phyloP scores from a whole-genome alignment of 1,140 invertebrate species.

The Epicauta chinensis region DNA sequence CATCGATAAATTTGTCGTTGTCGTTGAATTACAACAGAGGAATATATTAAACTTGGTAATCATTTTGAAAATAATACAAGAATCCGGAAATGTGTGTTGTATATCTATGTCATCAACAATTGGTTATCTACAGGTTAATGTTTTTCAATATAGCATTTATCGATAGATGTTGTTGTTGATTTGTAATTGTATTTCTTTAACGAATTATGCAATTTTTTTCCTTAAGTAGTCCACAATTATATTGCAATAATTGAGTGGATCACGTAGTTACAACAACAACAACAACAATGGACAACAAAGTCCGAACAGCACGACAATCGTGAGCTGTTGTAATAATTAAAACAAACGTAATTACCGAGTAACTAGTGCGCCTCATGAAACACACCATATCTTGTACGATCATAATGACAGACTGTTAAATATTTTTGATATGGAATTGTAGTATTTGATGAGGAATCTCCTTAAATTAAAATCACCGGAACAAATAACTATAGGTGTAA shows the following conservation, averaged over 20 bases:
- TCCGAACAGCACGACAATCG: conserved; percentile 13
- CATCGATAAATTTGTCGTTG: conserved; percentile 30
- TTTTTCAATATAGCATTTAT: too few relatives aligned
- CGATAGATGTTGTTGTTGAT: too few relatives aligned
- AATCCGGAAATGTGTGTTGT: conserved; percentile 28
- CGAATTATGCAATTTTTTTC: conserved; percentile 7
- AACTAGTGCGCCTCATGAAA: conserved; percentile 1
- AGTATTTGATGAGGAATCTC: too few relatives aligned
- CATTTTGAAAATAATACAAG: conserved; percentile 20
- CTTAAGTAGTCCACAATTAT: conserved; percentile 11
- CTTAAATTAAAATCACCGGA: too few relatives aligned
- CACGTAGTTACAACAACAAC: conserved; percentile 5
- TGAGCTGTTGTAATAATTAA: conserved; percentile 15
- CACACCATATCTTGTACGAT: too few relatives aligned
- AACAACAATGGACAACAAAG: not conserved
- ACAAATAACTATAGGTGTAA: too few relatives aligned
- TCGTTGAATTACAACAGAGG: conserved; percentile 24
- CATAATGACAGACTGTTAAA: too few relatives aligned
- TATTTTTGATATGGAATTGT: too few relatives aligned
- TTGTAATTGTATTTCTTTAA: too few relatives aligned
- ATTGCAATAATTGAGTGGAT: conserved; percentile 13
- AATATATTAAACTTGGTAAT: conserved; percentile 28
- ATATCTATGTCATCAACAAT: too few relatives aligned
- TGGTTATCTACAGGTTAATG: too few relatives aligned
- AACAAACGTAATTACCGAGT: conserved; percentile 11